A percentile compares a stretch with the other conserved stretches of the same genome.
Conservation (phyloP, 2,888 invertebrate species). For the Brenthis daphne region DNA sequence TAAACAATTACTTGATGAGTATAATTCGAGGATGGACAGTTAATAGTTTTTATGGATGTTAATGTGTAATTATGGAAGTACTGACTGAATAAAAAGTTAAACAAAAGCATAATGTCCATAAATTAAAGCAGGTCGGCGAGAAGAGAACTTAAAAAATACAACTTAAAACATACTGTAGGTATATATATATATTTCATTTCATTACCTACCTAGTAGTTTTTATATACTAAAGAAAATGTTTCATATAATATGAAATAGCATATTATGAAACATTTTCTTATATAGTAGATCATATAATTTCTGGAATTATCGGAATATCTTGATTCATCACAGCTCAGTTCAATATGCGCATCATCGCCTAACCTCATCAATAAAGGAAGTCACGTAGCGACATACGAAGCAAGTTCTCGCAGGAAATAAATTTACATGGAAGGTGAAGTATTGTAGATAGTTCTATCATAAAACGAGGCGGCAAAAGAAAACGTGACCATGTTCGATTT, state of each 20-base stretch:
- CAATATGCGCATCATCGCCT: conserved; percentile 16
- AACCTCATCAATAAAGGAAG: conserved; percentile 36
- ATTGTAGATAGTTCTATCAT: conserved; percentile 29
- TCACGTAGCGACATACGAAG: conserved; percentile 33
- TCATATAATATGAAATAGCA: not conserved
- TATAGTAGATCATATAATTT: conserved; percentile 12
- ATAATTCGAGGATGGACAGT: no score
- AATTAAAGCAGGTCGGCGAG: no score
- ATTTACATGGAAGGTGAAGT: conserved; percentile 34
- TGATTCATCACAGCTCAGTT: conserved; percentile 26
- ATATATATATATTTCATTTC: no score
- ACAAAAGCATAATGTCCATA: no score
- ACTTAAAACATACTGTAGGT: no score
- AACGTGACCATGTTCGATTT: conserved; percentile 22
- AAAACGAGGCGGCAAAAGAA: conserved; percentile 29
- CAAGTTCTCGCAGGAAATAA: conserved; percentile 35
- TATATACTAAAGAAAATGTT: no score
- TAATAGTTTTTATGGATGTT: no score
- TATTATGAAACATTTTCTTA: not conserved
- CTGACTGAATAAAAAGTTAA: no score
- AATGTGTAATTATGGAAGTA: no score
- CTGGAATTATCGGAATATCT: conserved; percentile 22
- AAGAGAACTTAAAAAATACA: no score
- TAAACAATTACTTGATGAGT: no score
- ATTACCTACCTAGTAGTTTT: not conserved